These are phyloP conservation scores for Pseudopleuronectes americanus DNA, from an alignment of 2,797 vertebrate species.

Conservation along the genomic window DNA sequence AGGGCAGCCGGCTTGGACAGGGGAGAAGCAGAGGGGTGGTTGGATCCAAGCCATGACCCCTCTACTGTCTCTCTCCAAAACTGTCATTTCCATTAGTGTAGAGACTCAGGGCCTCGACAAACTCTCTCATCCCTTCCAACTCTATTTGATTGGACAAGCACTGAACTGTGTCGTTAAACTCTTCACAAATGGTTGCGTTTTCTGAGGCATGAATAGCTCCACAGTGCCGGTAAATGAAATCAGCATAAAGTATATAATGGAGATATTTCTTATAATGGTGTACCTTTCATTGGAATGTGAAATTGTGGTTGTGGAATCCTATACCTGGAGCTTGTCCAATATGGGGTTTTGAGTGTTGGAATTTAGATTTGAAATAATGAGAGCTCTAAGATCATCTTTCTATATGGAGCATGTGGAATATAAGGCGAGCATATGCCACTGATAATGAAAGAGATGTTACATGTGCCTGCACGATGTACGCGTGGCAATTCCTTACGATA, in stretches of 20 bases:
- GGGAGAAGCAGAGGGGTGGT: conserved; percentile 68
- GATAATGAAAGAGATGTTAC: conserved; percentile 49
- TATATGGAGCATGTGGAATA: conserved; percentile 35
- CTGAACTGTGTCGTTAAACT: conserved; percentile 69
- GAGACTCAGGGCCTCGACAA: conserved; percentile 75
- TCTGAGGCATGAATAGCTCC: conserved; percentile 63
- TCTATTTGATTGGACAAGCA: conserved; percentile 71
- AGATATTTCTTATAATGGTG: conserved; percentile 23
- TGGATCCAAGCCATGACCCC: conserved; percentile 78
- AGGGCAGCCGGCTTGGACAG: conserved; percentile 72
- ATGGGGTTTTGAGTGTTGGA: conserved; percentile 44
- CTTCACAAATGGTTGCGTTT: conserved; percentile 71
- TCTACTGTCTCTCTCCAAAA: conserved; percentile 76
- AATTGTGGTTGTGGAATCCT: conserved; percentile 51
- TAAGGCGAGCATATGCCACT: conserved; percentile 43
- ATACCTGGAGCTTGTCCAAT: conserved; percentile 54
- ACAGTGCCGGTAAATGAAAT: conserved; percentile 59
- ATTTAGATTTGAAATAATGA: conserved; percentile 69
- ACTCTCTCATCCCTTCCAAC: conserved; percentile 72
- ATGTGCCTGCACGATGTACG: conserved; percentile 15
- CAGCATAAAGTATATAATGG: conserved; percentile 42
- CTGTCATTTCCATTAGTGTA: conserved; percentile 80
- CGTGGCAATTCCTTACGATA: conserved; percentile 6
- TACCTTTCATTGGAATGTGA: conserved; percentile 43
- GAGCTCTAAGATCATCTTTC: conserved; percentile 62